A percentile compares a stretch with the other conserved stretches of the same genome.
Evolutionary conservation across 2,888 invertebrate species (phyloP).

Genomic region (Allophyes oxyacanthae): DNA sequence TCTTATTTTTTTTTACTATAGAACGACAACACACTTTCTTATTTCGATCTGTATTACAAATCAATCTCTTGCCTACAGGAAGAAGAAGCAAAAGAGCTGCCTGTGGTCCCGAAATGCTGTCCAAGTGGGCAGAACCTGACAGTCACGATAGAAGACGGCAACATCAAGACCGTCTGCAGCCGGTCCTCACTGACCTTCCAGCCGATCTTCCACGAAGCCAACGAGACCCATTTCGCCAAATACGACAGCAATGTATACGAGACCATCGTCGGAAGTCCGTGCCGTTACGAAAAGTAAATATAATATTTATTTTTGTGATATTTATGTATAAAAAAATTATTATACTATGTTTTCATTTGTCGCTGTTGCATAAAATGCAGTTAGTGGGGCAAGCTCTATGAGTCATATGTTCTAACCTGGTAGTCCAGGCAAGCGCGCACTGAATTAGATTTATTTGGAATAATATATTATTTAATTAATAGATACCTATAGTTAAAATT

Average conservation of each 20-base stretch:
- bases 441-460: too few species aligned
- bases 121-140: conserved; percentile 85
- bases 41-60: neutral
- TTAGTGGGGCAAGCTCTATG: too few species aligned
- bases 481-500: too few species aligned
- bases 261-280: conserved; percentile 89
- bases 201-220: conserved; percentile 87
- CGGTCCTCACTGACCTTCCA: conserved; percentile 81
- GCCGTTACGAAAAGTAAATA: conserved; percentile 86
- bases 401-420: too few species aligned
- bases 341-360: too few species aligned
- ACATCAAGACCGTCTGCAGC: conserved; percentile 71
- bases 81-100: conserved; percentile 74
- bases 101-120: conserved; percentile 87
- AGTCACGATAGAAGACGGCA: conserved; percentile 69
- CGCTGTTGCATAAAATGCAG: too few species aligned
- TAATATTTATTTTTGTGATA: conserved; percentile 55
- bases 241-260: conserved; percentile 85
- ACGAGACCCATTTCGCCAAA: conserved; percentile 83
- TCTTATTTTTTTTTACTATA: too few species aligned
- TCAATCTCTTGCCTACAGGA: conserved; percentile 66
- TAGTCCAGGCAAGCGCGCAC: too few species aligned
- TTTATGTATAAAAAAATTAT: neutral
- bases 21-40: too few species aligned
- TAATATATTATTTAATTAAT: too few species aligned